A percentile compares a stretch with the other conserved stretches of the same genome.
Evolutionary conservation across 2,113 vertebrate species (phyloP).

Genomic region (Phoenicopterus ruber): DNA sequence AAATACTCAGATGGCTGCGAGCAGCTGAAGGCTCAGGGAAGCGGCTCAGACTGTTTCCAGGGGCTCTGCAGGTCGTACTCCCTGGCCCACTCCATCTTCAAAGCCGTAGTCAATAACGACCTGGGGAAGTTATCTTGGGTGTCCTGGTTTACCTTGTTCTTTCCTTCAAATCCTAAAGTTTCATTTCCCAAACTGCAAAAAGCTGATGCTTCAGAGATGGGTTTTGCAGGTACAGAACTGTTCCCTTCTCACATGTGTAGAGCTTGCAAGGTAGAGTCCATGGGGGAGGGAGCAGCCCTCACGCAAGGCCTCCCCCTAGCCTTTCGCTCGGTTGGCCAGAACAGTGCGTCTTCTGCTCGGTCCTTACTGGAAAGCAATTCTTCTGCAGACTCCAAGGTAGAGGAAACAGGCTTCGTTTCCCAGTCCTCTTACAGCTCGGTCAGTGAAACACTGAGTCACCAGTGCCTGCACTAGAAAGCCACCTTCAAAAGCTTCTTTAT

Average conservation of each 20-base stretch:
- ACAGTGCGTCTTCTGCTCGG: neutral
- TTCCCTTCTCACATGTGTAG: neutral
- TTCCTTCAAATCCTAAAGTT: neutral
- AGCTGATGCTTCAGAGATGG: neutral
- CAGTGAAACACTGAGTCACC: neutral
- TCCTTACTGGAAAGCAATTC: neutral
- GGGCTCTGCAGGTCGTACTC: neutral
- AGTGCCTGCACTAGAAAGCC: neutral
- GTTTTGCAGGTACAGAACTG: neutral
- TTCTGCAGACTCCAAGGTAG: neutral
- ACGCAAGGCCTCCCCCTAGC: neutral
- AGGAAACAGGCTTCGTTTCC: neutral
- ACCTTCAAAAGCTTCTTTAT: neutral
- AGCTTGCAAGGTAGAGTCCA: neutral
- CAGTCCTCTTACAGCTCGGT: neutral
- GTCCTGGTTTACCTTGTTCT: neutral
- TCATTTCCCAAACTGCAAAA: neutral
- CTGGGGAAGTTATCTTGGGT: neutral
- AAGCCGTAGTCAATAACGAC: neutral
- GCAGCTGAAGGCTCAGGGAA: neutral
- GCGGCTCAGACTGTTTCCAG: neutral
- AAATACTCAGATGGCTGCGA: neutral
- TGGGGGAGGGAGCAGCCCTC: neutral
- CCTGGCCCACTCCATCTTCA: neutral
- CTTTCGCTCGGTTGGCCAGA: neutral